Conservation (phyloP, 2,113 vertebrate genomes). For the Oryzias curvinotus region DNA sequence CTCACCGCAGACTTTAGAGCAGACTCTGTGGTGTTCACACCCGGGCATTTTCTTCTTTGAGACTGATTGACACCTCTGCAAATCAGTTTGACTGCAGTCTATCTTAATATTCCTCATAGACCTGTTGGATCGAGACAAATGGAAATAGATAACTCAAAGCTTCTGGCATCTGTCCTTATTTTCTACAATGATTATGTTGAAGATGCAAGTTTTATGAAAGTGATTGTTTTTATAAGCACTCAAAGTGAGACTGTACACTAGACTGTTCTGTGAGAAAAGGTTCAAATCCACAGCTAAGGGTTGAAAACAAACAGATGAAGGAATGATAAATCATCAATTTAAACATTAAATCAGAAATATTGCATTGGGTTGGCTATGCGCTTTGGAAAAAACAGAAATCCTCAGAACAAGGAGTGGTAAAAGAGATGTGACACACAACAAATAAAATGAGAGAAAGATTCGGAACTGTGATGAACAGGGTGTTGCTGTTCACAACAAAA, state of each 20-base stretch:
- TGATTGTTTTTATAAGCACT: conserved; percentile 1
- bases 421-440: no score
- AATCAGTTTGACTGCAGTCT: conserved; percentile 31
- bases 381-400: no score
- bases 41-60: conserved; percentile 21
- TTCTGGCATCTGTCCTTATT: conserved; percentile 10
- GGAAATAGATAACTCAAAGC: conserved; percentile 22
- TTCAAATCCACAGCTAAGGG: no score
- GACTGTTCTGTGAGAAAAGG: no score
- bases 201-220: conserved; percentile 8
- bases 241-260: background rate
- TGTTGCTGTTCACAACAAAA: no score
- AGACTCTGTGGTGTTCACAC: conserved; percentile 2
- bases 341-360: no score
- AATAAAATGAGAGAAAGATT: no score
- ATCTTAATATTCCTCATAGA: conserved; percentile 24
- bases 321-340: no score
- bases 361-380: no score
- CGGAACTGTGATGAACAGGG: no score
- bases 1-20: conserved; percentile 1
- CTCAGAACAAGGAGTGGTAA: no score
- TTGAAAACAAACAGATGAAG: no score
- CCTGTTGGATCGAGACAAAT: conserved; percentile 36
- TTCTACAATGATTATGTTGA: conserved; percentile 17
- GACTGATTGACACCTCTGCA: conserved; percentile 40